phyloP scores from a whole-genome alignment of 2,888 invertebrate species.

The Himalopsyche japonica region DNA sequence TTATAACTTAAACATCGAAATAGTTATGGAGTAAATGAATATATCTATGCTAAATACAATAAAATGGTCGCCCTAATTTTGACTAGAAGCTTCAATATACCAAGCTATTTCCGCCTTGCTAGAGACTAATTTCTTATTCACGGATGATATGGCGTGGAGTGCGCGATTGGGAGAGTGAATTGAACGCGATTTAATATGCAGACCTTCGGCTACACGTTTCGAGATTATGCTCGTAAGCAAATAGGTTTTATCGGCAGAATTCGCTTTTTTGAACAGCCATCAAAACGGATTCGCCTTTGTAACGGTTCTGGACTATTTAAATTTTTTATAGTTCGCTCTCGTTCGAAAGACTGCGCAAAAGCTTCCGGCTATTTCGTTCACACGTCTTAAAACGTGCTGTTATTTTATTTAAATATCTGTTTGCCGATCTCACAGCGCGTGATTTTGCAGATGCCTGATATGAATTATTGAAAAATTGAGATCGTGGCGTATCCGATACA shows the following conservation, averaged over 20 bases:
- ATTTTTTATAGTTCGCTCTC: not conserved
- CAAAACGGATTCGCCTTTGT: not conserved
- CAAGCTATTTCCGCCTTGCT: not conserved
- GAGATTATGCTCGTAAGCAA: not conserved
- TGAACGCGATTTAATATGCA: not conserved
- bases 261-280: not conserved
- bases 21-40: too few species aligned
- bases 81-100: not conserved
- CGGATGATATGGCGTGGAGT: not conserved
- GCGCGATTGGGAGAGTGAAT: not conserved
- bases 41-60: too few species aligned
- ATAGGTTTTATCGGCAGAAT: not conserved
- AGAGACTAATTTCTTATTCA: slow-evolving; percentile 5
- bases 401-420: too few species aligned
- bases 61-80: not conserved
- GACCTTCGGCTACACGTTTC: not conserved
- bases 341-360: not conserved
- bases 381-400: not conserved
- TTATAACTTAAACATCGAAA: too few species aligned
- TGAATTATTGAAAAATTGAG: too few species aligned
- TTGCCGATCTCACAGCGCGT: too few species aligned
- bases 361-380: not conserved
- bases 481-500: too few species aligned
- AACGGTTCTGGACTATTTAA: not conserved
- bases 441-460: too few species aligned